Percentiles rank a stretch among this genome's conserved stretches.
Evolutionary conservation across 2,797 vertebrate genomes (phyloP).

Genomic region (Benthosema pterotum): DNA sequence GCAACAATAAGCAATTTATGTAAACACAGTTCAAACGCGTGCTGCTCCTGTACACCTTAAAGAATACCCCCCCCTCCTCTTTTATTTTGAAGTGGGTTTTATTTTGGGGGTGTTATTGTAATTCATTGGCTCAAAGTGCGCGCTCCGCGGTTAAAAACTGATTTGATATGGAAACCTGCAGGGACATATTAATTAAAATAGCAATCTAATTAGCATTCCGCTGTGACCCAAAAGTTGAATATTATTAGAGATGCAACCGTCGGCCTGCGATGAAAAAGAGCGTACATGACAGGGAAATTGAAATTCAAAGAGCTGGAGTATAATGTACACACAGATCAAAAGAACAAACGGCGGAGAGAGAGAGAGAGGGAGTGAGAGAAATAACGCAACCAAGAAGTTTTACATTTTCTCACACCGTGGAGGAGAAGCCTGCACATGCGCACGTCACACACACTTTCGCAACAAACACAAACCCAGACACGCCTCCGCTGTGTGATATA

Average conservation of each 20-base stretch:
- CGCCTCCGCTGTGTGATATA: conserved; percentile 18
- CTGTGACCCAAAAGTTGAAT: conserved; percentile 86
- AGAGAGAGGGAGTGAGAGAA: conserved; percentile 50
- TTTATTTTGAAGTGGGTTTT: conserved; percentile 74
- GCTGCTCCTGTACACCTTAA: conserved; percentile 67
- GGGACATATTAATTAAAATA: conserved; percentile 87
- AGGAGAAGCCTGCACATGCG: conserved; percentile 46
- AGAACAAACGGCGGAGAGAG: conserved; percentile 81
- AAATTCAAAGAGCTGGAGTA: conserved; percentile 86
- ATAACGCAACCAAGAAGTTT: conserved; percentile 77
- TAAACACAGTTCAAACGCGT: conserved; percentile 76
- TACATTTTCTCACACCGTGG: conserved; percentile 73
- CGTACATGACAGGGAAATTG: conserved; percentile 85
- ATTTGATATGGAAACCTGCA: conserved; percentile 84
- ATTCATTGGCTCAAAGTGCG: conserved; percentile 82
- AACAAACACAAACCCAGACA: neutral
- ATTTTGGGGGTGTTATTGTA: conserved; percentile 73
- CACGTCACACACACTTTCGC: conserved; percentile 10
- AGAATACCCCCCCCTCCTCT: conserved; percentile 37
- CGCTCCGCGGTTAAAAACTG: conserved; percentile 75
- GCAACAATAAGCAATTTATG: conserved; percentile 76
- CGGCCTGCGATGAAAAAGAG: conserved; percentile 83
- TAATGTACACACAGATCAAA: conserved; percentile 89
- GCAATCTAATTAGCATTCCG: conserved; percentile 86
- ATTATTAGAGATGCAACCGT: conserved; percentile 84